Conservation (phyloP, 2,888 invertebrate species). For the Eupithecia subumbrata region DNA sequence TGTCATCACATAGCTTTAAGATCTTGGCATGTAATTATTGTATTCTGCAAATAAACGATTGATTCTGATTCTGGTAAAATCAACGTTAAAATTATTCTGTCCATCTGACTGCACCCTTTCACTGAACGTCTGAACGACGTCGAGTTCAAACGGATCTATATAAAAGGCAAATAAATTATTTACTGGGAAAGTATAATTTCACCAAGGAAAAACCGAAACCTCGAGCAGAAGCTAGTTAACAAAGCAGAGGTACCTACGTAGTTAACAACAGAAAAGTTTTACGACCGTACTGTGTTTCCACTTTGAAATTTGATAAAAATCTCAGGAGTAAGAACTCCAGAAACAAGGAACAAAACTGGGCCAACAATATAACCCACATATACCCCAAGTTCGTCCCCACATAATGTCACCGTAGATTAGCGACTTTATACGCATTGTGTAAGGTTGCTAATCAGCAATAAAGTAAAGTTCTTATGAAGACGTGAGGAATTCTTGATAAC, state of each 20-base stretch:
- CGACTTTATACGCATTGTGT: slow-evolving; percentile 58
- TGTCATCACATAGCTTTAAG: too few species aligned
- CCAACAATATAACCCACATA: neutral
- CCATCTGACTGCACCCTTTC: too few species aligned
- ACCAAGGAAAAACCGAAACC: neutral
- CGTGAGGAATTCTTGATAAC: slow-evolving; percentile 44
- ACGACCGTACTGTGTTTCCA: neutral
- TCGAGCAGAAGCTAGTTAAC: neutral
- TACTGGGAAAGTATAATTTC: too few species aligned
- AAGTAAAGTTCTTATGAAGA: slow-evolving; percentile 44
- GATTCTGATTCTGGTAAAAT: too few species aligned
- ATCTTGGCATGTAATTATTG: too few species aligned
- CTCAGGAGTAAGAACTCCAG: neutral
- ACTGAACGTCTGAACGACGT: neutral
- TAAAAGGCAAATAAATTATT: neutral
- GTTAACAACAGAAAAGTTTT: neutral
- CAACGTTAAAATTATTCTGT: too few species aligned
- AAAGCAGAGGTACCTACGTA: too few species aligned
- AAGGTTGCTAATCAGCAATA: slow-evolving; percentile 31
- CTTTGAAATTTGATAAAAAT: neutral
- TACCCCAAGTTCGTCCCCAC: slow-evolving; percentile 52
- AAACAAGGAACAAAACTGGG: neutral
- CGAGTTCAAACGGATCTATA: neutral
- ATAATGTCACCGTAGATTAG: slow-evolving; percentile 69
- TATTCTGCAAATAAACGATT: too few species aligned